Base-by-base conservation (phyloP, 2,888 invertebrate genomes). In the Catocala sponsa region DNA sequence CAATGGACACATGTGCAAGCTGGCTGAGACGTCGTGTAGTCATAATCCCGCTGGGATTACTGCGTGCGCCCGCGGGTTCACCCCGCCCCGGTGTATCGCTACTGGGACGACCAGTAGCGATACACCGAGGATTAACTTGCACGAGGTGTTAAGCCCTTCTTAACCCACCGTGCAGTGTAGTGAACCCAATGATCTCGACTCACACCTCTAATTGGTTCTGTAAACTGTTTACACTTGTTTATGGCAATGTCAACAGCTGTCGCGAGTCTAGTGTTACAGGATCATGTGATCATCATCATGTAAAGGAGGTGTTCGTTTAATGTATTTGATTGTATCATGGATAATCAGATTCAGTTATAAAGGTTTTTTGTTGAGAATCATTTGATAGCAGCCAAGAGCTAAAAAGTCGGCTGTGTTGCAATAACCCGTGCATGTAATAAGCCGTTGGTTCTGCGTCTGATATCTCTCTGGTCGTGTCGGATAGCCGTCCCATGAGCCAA, bases 121-220 rank as follows among this genome's bases (percentile, higher is more conserved):
- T 38, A 6, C 6, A 1, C 35, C 7, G 6, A 38, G 74, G 69
- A 72, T 69, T 59, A 65, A 11, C 42, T 48, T 5, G 35, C 58
- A 50, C 43, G 59, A 69, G 72, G 65, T 70, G 78, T 55, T 70
- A 68, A 76, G 76, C 65, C 63, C 51, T 38, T 50, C 44, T 55
- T 76, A 66, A 66, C 56, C 59, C 53, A 25, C 25, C 46, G 4
- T n/a, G 32, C 32, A 15, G 32, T 50, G 56, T 33, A 33, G 44
- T 41, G 46, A 44, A 46, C 51, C 13, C 46, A 9, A 41, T 47
- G 46, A 52, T 42, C 25, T 58, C 44, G n/a, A n/a, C 6, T 56
- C 33, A 50, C 50, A 33, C 35, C 43, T 35, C 13, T 57, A 44
- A 50, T 50, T 43, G 57, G 12, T 48, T 6, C 15, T 35, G 44